Percentiles rank a stretch among this genome's conserved stretches.
Conservation (phyloP, 2,113 vertebrate genomes). For the Tachycineta bicolor region DNA sequence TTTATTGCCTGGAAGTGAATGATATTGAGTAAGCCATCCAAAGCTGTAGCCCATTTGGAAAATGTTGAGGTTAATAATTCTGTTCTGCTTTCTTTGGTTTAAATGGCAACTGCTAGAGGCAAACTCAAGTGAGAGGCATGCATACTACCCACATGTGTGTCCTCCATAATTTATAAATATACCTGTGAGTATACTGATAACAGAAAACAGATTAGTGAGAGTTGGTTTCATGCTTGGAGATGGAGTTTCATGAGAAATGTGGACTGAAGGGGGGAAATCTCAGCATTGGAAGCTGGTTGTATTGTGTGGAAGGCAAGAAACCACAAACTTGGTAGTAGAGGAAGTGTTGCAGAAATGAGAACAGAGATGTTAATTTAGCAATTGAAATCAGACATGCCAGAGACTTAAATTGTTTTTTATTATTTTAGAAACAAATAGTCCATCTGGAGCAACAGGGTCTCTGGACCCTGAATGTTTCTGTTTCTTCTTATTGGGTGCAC, state of each 20-base stretch:
- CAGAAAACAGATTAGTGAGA: background rate
- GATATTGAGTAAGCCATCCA: background rate
- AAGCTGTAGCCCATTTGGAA: background rate
- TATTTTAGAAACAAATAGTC: background rate
- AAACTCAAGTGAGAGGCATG: background rate
- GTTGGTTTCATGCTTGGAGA: background rate
- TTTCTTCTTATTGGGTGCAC: background rate
- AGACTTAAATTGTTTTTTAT: background rate
- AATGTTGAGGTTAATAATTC: background rate
- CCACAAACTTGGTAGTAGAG: background rate
- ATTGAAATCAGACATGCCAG: background rate
- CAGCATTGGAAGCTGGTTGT: background rate
- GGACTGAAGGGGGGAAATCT: background rate
- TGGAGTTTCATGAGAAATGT: background rate
- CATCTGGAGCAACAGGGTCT: background rate
- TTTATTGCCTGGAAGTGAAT: background rate
- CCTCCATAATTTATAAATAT: background rate
- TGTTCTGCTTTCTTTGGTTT: background rate
- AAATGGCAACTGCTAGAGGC: background rate
- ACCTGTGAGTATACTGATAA: background rate
- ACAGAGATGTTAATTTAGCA: background rate
- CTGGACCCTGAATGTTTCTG: background rate
- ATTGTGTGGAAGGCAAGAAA: background rate
- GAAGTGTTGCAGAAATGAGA: background rate
- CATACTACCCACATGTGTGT: background rate